phyloP scores from a whole-genome alignment of 2,797 vertebrate species.

The Platyrinchus mystaceus region DNA sequence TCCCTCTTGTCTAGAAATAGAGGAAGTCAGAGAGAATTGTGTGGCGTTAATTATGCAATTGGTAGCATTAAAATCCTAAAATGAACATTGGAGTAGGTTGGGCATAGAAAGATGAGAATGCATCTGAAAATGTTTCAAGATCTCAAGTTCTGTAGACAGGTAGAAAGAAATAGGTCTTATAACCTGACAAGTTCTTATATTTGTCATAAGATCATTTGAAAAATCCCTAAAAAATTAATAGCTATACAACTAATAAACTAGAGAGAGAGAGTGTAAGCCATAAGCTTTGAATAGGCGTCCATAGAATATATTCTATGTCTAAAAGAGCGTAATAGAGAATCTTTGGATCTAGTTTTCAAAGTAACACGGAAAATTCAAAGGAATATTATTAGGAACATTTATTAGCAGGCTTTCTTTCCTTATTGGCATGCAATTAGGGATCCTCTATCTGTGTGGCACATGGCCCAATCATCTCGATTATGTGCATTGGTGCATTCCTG shows the following conservation, averaged over 20 bases:
- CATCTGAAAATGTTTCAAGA: not conserved
- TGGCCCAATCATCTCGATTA: not conserved
- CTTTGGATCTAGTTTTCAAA: not conserved
- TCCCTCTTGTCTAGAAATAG: not conserved
- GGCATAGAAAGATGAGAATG: not conserved
- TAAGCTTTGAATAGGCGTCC: not conserved
- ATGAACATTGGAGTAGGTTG: not conserved
- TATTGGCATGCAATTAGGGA: not conserved
- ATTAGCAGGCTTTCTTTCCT: not conserved
- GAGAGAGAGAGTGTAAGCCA: not conserved
- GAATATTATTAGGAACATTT: not conserved
- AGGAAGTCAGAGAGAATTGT: slow-evolving; percentile 47
- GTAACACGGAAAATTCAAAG: not conserved
- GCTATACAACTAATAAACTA: not conserved
- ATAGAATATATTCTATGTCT: not conserved
- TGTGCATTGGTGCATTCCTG: not conserved
- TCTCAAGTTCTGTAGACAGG: not conserved
- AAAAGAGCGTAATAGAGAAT: not conserved
- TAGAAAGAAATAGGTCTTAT: not conserved
- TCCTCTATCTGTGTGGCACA: not conserved
- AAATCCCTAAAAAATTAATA: not conserved
- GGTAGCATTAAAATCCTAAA: slow-evolving; percentile 46
- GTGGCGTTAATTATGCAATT: slow-evolving; percentile 46
- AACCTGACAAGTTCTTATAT: not conserved
- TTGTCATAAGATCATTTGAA: not conserved